A percentile compares a stretch with the other conserved stretches of the same genome.
Evolutionary conservation across 37 sponge, comb jelly and placozoan species (phyloP).

Genomic region (Bolinopsis microptera): DNA sequence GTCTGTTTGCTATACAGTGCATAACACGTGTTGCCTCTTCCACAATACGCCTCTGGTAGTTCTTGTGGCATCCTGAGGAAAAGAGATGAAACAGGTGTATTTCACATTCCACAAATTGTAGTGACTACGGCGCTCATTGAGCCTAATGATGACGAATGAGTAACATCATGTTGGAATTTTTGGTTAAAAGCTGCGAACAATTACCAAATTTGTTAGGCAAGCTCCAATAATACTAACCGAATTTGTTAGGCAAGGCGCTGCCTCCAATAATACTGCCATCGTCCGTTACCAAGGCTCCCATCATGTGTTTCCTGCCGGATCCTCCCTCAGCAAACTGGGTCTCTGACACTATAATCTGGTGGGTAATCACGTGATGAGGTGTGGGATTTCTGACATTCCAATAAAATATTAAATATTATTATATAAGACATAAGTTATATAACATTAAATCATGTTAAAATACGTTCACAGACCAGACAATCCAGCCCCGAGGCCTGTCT

Average conservation of each 20-base stretch:
- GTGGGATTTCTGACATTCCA: neutral
- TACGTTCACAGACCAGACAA: too few relatives aligned
- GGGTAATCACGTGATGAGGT: neutral
- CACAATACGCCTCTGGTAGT: conserved; percentile 42
- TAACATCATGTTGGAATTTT: too few relatives aligned
- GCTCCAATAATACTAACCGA: too few relatives aligned
- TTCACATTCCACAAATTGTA: too few relatives aligned
- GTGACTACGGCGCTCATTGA: too few relatives aligned
- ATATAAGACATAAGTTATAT: neutral
- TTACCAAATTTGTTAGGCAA: too few relatives aligned
- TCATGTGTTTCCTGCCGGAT: conserved; percentile 39
- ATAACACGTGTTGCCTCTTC: conserved; percentile 80
- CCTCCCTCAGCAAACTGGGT: conserved; percentile 52
- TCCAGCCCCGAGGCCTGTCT: too few relatives aligned
- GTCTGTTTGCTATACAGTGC: conserved; percentile 73
- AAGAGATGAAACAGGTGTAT: too few relatives aligned
- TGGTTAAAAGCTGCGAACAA: too few relatives aligned
- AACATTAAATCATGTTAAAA: too few relatives aligned
- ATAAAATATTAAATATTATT: neutral
- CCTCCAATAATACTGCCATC: conserved; percentile 52
- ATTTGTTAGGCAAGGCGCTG: neutral
- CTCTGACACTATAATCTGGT: conserved; percentile 62
- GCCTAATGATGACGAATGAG: too few relatives aligned
- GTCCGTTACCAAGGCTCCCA: conserved; percentile 35
- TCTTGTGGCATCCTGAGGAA: conserved; percentile 30